Conservation (phyloP, 1,140 invertebrate genomes). For the Anoplophora glabripennis region DNA sequence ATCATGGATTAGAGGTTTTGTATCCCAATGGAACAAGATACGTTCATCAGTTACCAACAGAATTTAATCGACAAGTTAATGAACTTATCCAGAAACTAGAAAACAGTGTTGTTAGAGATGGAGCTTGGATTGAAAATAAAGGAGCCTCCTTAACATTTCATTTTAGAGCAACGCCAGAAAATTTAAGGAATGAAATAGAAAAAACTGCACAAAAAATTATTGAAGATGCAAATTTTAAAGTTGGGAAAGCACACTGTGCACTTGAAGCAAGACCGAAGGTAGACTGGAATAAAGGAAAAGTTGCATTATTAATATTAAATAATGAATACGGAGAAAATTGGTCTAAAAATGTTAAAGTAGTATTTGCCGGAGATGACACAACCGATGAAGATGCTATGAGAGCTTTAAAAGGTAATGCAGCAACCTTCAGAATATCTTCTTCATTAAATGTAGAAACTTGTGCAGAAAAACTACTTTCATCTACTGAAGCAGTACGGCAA, state of each 20-base stretch:
- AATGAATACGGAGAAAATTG: slow-evolving; percentile 25
- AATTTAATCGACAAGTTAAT: slow-evolving; percentile 26
- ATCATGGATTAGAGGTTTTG: slow-evolving; percentile 32
- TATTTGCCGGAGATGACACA: slow-evolving; percentile 33
- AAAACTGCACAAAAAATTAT: slow-evolving; percentile 23
- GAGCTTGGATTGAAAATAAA: slow-evolving; percentile 35
- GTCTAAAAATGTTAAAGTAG: slow-evolving; percentile 25
- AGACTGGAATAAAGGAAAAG: slow-evolving; percentile 32
- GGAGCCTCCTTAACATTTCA: slow-evolving; percentile 28
- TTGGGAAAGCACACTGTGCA: slow-evolving; percentile 27
- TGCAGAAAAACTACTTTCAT: slow-evolving; percentile 26
- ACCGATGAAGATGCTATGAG: slow-evolving; percentile 34
- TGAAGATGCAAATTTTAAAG: slow-evolving; percentile 26
- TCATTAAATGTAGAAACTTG: slow-evolving; percentile 14
- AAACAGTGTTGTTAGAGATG: slow-evolving; percentile 25
- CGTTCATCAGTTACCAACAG: slow-evolving; percentile 23
- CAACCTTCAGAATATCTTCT: slow-evolving; percentile 26
- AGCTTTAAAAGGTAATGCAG: slow-evolving; percentile 26
- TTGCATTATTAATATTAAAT: slow-evolving; percentile 21
- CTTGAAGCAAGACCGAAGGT: slow-evolving; percentile 30
- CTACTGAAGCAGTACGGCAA: slow-evolving; percentile 19
- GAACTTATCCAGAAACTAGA: slow-evolving; percentile 22
- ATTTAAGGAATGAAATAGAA: slow-evolving; percentile 22
- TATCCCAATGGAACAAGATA: slow-evolving; percentile 29
- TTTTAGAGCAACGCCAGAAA: slow-evolving; percentile 23